Base-by-base conservation (phyloP, 2,113 vertebrate genomes). In the Conger conger region DNA sequence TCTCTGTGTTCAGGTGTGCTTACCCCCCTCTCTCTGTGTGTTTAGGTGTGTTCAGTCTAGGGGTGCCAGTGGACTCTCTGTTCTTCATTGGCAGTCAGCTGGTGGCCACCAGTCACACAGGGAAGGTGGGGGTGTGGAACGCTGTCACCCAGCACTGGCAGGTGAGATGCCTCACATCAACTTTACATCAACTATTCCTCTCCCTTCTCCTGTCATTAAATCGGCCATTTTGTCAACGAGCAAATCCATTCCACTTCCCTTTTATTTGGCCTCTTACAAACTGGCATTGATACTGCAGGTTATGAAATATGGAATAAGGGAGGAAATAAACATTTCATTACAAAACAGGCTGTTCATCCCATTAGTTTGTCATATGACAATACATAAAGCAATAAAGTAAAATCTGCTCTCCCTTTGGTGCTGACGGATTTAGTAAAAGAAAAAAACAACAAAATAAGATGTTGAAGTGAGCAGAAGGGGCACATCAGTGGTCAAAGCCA, bases 121-220 rank as follows among this genome's bases (percentile, higher is more conserved):
- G 98, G 86, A 99, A 99, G 87, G 98, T 99, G 9, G 98, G 98
- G 30, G 98, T 99, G 80, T 99, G 98, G 98, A 99, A 99, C 0
- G 98, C 98, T 0, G 98, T 99, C 91, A 99, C 98, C 42, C 98
- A 99, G 89, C 98, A 99, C 88, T 99, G 97, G 98, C 98, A 99
- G 96, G 98, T 99, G 82, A 78, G 84, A 45, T 1, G 1, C 57
- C 54, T 27, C 57, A 20, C 3, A 2, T 33, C n/a, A 73, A 5
- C 68, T 13, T 33, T 30, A 63, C 17, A 18, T 63, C 20, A 20
- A 5, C 57, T 3, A 4, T 27, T 27, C 23, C 20, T 4, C 20
- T 63, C 57, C 57, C 57, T 6, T 27, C 57, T 6, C 8, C 57
- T 27, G 18, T 23, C 57, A 23, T 27, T 63, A 27, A 6, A 23